These are phyloP conservation scores for Phytoseiulus persimilis DNA, from an alignment of 2,888 invertebrate species.

Conservation along the genomic window DNA sequence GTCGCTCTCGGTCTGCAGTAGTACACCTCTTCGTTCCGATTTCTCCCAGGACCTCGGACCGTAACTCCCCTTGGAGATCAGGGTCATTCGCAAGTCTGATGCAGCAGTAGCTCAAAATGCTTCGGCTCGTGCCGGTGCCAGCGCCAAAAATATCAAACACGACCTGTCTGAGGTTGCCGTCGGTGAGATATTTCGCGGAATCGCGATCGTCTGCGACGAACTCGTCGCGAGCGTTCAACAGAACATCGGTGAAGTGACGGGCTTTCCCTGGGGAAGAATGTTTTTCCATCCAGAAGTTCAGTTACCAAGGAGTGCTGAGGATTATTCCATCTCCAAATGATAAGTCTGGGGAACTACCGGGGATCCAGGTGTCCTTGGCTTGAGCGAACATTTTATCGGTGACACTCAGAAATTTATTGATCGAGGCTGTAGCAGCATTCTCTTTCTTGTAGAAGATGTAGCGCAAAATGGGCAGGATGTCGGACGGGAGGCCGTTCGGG, in stretches of 20 bases:
- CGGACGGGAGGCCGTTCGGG: background rate
- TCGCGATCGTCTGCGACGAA: background rate
- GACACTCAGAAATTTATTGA: background rate
- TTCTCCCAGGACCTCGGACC: background rate
- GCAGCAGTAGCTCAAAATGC: conserved; percentile 6
- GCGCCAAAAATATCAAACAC: background rate
- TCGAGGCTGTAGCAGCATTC: background rate
- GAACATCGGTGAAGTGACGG: conserved; percentile 14
- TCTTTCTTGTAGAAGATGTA: background rate
- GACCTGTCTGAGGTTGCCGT: conserved; percentile 7
- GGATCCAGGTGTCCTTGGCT: background rate
- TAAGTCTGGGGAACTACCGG: background rate
- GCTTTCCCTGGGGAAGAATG: background rate
- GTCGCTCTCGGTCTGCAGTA: background rate
- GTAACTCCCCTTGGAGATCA: background rate
- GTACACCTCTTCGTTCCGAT: background rate
- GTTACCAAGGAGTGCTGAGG: background rate
- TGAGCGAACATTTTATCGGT: conserved; percentile 12
- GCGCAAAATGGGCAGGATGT: background rate
- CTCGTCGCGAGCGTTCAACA: background rate
- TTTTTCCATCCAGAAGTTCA: no score
- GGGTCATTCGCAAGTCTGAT: background rate
- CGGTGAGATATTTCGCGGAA: background rate
- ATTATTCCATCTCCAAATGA: background rate
- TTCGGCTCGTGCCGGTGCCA: background rate